Conservation (phyloP, 1,140 invertebrate species). For the Drosophila grimshawi region DNA sequence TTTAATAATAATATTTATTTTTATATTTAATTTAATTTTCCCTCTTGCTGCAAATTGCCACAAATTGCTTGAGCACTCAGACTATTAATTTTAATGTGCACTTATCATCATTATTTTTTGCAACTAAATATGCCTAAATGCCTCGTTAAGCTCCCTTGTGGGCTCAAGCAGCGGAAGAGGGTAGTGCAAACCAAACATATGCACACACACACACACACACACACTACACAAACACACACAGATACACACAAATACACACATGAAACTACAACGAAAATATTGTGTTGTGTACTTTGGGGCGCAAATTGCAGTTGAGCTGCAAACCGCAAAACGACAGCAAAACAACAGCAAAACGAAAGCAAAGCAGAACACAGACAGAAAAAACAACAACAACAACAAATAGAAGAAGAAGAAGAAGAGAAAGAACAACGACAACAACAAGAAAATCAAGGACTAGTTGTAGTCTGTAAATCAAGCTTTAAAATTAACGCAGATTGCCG, state of each 20-base stretch:
- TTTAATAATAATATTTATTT: not conserved
- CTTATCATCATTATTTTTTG: not conserved
- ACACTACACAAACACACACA: conserved; percentile 9
- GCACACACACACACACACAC: conserved; percentile 1
- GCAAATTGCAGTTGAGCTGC: conserved; percentile 62
- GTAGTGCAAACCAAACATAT: conserved; percentile 2
- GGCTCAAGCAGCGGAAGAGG: conserved; percentile 31
- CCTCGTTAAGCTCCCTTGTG: conserved; percentile 15
- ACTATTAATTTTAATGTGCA: not conserved
- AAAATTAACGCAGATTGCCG: conserved; percentile 82
- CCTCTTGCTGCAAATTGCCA: not conserved
- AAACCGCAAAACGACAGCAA: conserved; percentile 31
- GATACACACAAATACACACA: not conserved
- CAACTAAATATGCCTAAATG: conserved; percentile 19
- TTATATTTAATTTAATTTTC: conserved; percentile 1
- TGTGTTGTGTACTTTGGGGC: conserved; percentile 55
- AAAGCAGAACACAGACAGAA: conserved; percentile 27
- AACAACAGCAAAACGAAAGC: conserved; percentile 14
- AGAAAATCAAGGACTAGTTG: conserved; percentile 35
- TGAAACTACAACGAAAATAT: conserved; percentile 30
- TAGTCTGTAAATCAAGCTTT: conserved; percentile 81
- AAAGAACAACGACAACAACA: conserved; percentile 13
- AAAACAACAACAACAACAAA: conserved; percentile 26
- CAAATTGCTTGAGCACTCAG: not conserved
- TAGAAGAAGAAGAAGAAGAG: not conserved